Conservation (phyloP, 2,888 invertebrate genomes). For the Hirtodrosophila cameraria region DNA sequence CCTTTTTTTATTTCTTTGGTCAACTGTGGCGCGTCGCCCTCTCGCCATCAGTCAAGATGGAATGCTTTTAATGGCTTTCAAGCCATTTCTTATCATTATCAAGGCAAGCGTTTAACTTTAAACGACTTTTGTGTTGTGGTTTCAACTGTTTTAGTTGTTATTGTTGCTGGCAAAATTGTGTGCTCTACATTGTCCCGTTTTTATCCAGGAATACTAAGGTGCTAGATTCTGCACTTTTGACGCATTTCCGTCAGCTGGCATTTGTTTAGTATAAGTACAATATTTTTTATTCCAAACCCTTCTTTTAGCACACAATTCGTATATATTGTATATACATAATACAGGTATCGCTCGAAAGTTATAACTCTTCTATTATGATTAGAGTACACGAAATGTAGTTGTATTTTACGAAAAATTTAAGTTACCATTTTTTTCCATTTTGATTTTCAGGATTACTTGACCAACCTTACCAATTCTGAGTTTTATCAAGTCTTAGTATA, state of each 20-base stretch:
- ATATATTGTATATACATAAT: background rate
- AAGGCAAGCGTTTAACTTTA: slow-evolving; percentile 63
- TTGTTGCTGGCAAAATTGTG: slow-evolving; percentile 33
- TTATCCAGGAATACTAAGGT: slow-evolving; percentile 17
- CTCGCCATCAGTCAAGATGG: slow-evolving; percentile 15
- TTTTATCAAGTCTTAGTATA: too few relatives aligned
- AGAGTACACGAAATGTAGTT: background rate
- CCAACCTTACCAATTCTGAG: too few relatives aligned
- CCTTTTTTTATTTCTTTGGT: slow-evolving; percentile 38
- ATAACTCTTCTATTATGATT: background rate
- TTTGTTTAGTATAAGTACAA: slow-evolving; percentile 12
- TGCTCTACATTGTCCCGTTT: slow-evolving; percentile 36
- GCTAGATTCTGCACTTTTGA: slow-evolving; percentile 23
- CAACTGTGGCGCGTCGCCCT: slow-evolving; percentile 19
- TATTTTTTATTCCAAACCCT: background rate
- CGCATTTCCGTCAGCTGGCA: slow-evolving; percentile 40
- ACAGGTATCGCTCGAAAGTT: too few relatives aligned
- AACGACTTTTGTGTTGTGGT: slow-evolving; percentile 58
- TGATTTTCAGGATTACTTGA: too few relatives aligned
- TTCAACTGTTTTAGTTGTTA: slow-evolving; percentile 8
- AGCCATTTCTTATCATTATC: slow-evolving; percentile 67
- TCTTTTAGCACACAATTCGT: background rate
- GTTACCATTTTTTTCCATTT: too few relatives aligned
- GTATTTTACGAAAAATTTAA: too few relatives aligned
- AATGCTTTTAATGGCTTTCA: slow-evolving; percentile 53